A percentile compares a stretch with the other conserved stretches of the same genome.
phyloP scores from a whole-genome alignment of 2,888 invertebrate species.

The Mactromeris polynyma region DNA sequence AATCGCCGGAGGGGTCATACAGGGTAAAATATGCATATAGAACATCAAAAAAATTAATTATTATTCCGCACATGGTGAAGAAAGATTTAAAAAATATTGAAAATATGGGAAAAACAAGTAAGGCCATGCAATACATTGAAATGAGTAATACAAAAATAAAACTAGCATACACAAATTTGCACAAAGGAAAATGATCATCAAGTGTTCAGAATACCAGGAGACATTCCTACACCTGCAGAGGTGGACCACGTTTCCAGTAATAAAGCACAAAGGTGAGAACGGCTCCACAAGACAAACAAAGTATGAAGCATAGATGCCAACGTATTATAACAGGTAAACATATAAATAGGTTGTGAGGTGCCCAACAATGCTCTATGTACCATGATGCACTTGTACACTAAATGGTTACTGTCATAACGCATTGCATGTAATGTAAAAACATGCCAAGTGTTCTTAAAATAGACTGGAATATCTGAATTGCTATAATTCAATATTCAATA shows the following conservation, averaged over 20 bases:
- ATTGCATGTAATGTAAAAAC: neutral
- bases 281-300: constrained; percentile 27
- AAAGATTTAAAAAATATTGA: neutral
- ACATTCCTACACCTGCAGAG: neutral
- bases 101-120: neutral
- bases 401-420: neutral
- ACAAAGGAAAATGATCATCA: constrained; percentile 18
- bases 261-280: constrained; percentile 44
- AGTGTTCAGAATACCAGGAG: constrained; percentile 5
- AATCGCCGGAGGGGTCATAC: constrained; percentile 3
- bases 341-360: neutral
- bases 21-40: constrained; percentile 17
- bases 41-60: neutral
- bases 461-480: neutral
- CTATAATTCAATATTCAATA: too few relatives aligned
- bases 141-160: neutral
- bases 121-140: constrained; percentile 14
- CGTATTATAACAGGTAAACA: neutral
- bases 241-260: neutral
- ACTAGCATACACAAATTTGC: constrained; percentile 8
- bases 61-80: constrained; percentile 1
- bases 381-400: neutral
- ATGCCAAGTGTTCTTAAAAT: neutral
- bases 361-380: neutral
- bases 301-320: neutral